Base-by-base conservation (phyloP, 2,113 vertebrate genomes). In the Catharus bicknelli region DNA sequence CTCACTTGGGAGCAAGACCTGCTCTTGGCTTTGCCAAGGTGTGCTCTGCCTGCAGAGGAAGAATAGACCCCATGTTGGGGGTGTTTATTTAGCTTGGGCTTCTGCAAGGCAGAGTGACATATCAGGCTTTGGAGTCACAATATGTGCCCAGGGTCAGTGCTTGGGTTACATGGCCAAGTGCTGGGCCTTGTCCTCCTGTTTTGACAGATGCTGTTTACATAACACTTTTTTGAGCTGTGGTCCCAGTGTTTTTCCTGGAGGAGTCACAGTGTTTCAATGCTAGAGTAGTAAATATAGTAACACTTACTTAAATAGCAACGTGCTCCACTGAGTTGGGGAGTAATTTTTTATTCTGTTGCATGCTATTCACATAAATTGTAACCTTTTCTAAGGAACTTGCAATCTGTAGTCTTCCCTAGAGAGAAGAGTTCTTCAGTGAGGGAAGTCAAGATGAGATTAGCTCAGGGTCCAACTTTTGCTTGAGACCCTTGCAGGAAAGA, bases 81-180 rank as follows among this genome's bases (percentile, higher is more conserved):
- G 22, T 2, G 6, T 10, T 62, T 53, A 8, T 21, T 27, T 5
- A 2, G 27, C 30, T n/a, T 7, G 36, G 69, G n/a, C 27, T 34
- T 40, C 54, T 11, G 48, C 47, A 30, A 40, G 17, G 29, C 29
- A 16, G 30, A 63, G 59, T 16, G 22, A 10, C 45, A 34, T 22
- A 10, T 4, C 55, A 13, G 27, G 25, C 30, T 68, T 57, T 13
- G 10, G 66, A 26, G 42, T 45, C n/a, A 43, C n/a, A 48, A 4
- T 7, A 23, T 26, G 19, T 70, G 50, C 62, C 47, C 27, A 2
- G 7, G 4, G 32, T 7, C 0, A 0, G 34, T 0, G 5, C 48
- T 38, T 32, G 7, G 43, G 50, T 47, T 40, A 8, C 2, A 0
- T 13, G 50, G 36, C 54, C 0, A 4, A 18, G 29, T n/a, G 36